Evolutionary conservation across 1,140 invertebrate species (phyloP).

Genomic region (Ctenoplectra terminalis): DNA sequence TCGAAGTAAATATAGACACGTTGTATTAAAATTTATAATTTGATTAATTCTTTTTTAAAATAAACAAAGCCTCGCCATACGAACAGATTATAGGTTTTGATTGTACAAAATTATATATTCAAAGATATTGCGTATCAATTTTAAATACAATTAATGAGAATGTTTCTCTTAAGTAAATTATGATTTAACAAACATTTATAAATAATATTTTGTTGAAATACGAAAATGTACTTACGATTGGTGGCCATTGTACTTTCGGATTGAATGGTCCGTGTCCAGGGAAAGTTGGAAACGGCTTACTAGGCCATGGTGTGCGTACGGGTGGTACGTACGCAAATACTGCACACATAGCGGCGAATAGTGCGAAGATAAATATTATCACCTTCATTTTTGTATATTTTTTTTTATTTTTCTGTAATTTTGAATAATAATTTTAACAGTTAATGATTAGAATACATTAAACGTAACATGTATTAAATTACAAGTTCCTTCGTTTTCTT

Average conservation of each 20-base stretch:
- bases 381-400: conserved; percentile 34
- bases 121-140: no score
- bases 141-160: no score
- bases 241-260: conserved; percentile 25
- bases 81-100: no score
- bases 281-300: neutral
- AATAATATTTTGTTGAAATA: neutral
- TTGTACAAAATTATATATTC: no score
- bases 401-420: neutral
- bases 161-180: no score
- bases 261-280: conserved; percentile 43
- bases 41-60: no score
- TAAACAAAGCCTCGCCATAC: no score
- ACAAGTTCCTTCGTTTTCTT: no score
- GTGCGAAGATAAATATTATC: conserved; percentile 12
- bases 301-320: neutral
- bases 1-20: no score
- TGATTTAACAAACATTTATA: neutral
- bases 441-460: neutral
- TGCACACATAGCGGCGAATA: conserved; percentile 33
- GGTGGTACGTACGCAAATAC: conserved; percentile 27
- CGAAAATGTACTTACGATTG: conserved; percentile 34
- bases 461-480: neutral
- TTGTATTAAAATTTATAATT: no score
- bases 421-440: neutral